Percentiles rank a stretch among this genome's conserved stretches.
These are phyloP conservation scores for Leucophenga varia DNA, from an alignment of 1,140 invertebrate species.

Conservation along the genomic window DNA sequence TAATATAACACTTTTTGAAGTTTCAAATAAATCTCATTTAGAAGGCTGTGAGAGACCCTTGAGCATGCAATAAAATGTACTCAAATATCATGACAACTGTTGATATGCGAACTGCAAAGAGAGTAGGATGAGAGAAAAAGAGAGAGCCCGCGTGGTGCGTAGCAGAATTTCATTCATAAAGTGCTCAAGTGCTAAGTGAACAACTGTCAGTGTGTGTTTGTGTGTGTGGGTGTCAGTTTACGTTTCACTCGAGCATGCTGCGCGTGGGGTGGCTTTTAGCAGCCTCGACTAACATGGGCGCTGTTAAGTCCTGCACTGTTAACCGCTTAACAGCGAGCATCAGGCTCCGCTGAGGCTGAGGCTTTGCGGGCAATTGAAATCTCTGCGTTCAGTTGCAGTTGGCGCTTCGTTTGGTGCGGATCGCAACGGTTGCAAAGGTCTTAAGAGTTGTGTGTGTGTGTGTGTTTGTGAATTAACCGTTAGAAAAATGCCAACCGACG, in stretches of 20 bases:
- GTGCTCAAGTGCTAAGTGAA: background rate
- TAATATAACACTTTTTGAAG: too few relatives aligned
- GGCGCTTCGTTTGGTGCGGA: slow-evolving; percentile 31
- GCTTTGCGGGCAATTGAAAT: slow-evolving; percentile 16
- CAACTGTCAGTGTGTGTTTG: slow-evolving; percentile 5
- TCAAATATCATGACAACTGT: slow-evolving; percentile 37
- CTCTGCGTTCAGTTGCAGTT: slow-evolving; percentile 41
- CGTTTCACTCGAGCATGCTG: background rate
- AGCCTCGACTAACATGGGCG: slow-evolving; percentile 19
- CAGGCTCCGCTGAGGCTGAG: slow-evolving; percentile 30
- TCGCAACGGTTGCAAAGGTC: slow-evolving; percentile 21
- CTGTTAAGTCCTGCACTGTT: slow-evolving; percentile 38
- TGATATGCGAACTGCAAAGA: slow-evolving; percentile 21
- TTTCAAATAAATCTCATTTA: too few relatives aligned
- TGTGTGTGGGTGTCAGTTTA: background rate
- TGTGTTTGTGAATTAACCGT: background rate
- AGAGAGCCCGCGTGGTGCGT: background rate
- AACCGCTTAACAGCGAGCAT: slow-evolving; percentile 12
- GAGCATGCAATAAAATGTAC: slow-evolving; percentile 11
- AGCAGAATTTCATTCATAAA: slow-evolving; percentile 40
- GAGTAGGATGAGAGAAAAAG: background rate
- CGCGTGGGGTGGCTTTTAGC: slow-evolving; percentile 20
- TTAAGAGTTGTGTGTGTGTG: background rate
- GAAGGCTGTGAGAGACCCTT: too few relatives aligned
- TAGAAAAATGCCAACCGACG: too few relatives aligned